Base-by-base conservation (phyloP, 2,888 invertebrate species). In the Apoderus coryli region DNA sequence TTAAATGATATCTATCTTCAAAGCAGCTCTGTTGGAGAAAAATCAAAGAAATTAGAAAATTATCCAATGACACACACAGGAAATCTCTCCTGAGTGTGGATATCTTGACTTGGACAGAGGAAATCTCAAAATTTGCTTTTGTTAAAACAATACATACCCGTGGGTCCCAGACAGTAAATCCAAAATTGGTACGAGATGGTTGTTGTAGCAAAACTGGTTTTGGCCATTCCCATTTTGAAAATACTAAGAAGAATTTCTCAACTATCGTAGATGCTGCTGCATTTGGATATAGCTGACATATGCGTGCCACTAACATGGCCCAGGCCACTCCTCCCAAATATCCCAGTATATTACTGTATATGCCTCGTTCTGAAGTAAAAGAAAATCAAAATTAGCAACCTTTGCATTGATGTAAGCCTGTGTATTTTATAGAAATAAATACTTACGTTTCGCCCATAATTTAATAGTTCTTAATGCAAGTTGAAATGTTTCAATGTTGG, bases 191-290 rank as follows among this genome's bases (percentile, higher is more conserved):
- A 42, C 73, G 79, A 39, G 84, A 82, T 0, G 89, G 85, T 46
- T 88, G 85, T 53, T 93, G 95, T 10, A 99, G 68, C 41, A 96
- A 62, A 7, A 99, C 93, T 0, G 98, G 98, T 53, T 90, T 88
- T 1, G 98, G 98, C 98, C 98, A 98, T 54, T 90, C 85, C 96
- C 98, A 98, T 56, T 86, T 82, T 19, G 89, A 88, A 61, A 93
- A 96, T 7, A 99, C 92, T 31, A 95, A 71, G 65, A 99, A 99
- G 68, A 99, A 96, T 61, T 96, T 96, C 60, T 95, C 86, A 31
- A 98, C 82, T 42, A 99, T 63, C 0, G 90, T 92, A 3, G 95
- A 81, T 0, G 96, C 84, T 16, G 81, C 73, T 2, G 96, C 96
- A 61, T 93, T 92, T 3, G 98, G 98, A 64, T 98, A 98, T 19